These are phyloP conservation scores for Mohoua ochrocephala DNA, from an alignment of 2,113 vertebrate genomes.

Conservation along the genomic window DNA sequence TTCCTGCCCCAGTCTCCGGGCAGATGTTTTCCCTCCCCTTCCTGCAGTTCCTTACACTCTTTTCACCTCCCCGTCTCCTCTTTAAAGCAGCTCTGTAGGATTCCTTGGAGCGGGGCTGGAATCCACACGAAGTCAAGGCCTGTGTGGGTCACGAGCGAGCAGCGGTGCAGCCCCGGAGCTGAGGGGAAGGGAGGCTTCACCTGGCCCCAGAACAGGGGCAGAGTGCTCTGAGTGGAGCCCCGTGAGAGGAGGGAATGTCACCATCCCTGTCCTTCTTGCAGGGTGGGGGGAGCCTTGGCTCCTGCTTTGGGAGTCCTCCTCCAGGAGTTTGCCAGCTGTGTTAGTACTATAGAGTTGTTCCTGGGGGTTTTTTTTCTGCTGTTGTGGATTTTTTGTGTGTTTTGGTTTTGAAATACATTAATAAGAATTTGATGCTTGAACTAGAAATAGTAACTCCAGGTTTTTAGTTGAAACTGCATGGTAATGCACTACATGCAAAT, in stretches of 20 bases:
- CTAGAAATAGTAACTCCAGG: neutral
- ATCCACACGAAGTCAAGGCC: neutral
- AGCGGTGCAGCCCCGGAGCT: neutral
- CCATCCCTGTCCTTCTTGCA: neutral
- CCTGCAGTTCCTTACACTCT: neutral
- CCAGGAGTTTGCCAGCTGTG: neutral
- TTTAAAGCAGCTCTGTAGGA: conserved; percentile 2
- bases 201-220: neutral
- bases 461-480: neutral
- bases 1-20: neutral
- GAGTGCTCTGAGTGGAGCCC: neutral
- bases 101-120: neutral
- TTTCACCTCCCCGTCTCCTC: neutral
- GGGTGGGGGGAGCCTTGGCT: neutral
- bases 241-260: neutral
- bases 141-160: neutral
- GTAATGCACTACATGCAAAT: neutral
- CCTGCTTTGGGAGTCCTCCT: neutral
- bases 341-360: neutral
- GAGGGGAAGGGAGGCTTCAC: neutral
- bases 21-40: conserved; percentile 27
- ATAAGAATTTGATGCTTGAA: neutral
- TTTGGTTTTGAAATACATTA: neutral
- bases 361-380: neutral
- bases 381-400: neutral